phyloP scores from a whole-genome alignment of 2,113 vertebrate genomes.

The Oophaga pumilio region DNA sequence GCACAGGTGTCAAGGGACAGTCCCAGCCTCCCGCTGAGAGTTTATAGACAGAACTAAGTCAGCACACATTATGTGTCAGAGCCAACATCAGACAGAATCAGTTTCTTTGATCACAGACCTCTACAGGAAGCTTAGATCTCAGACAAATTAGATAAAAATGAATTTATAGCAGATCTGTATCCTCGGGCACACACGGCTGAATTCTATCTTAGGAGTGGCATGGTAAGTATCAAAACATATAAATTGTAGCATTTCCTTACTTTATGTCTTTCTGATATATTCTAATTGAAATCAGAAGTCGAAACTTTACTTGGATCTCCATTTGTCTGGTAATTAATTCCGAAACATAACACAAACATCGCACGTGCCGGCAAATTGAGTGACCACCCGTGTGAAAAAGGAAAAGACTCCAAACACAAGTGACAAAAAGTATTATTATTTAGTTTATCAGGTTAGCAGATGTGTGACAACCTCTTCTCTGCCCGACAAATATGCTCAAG shows the following conservation, averaged over 20 bases:
- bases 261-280: constrained; percentile 66
- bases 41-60: constrained; percentile 91
- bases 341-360: constrained; percentile 26
- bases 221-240: constrained; percentile 74
- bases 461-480: not conserved
- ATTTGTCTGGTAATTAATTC: constrained; percentile 47
- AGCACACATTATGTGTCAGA: constrained; percentile 91
- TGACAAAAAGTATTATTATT: not conserved
- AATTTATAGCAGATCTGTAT: constrained; percentile 89
- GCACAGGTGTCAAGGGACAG: constrained; percentile 76
- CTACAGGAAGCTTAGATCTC: constrained; percentile 96
- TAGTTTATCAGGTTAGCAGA: not conserved
- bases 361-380: not conserved
- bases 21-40: constrained; percentile 81
- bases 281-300: constrained; percentile 67
- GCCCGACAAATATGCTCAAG: not conserved
- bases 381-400: not conserved
- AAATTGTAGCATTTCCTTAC: constrained; percentile 71
- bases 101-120: constrained; percentile 94
- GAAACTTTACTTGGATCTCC: constrained; percentile 60
- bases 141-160: constrained; percentile 98
- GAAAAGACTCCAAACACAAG: not conserved
- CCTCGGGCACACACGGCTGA: constrained; percentile 78
- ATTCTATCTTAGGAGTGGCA: constrained; percentile 72
- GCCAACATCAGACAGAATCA: constrained; percentile 95